Evolutionary conservation across 2,113 vertebrate genomes (phyloP).

Genomic region (Blennius ocellaris): DNA sequence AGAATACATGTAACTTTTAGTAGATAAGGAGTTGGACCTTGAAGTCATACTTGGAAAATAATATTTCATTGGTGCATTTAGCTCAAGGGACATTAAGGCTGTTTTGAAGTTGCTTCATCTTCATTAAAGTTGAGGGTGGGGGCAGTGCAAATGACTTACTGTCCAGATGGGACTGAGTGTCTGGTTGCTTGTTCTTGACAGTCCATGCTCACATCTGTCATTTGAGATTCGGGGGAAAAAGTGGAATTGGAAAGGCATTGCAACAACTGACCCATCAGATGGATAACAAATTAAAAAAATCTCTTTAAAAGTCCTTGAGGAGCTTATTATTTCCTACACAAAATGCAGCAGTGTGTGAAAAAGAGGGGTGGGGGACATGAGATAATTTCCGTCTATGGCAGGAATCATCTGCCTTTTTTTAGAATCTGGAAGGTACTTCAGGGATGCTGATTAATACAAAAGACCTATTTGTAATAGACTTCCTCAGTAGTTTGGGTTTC

Average conservation of each 20-base stretch:
- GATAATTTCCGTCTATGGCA: neutral
- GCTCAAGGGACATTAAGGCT: neutral
- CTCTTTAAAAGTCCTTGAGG: neutral
- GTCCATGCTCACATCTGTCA: too few relatives aligned
- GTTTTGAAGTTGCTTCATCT: neutral
- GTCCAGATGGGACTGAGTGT: too few relatives aligned
- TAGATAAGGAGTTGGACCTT: neutral
- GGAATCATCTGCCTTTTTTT: too few relatives aligned
- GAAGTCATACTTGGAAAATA: neutral
- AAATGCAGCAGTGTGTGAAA: neutral
- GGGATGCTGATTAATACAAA: too few relatives aligned
- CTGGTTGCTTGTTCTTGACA: too few relatives aligned
- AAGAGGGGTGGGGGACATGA: neutral
- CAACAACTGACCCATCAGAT: neutral
- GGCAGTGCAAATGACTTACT: neutral
- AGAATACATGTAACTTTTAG: neutral
- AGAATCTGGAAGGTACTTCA: too few relatives aligned
- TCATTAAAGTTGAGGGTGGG: neutral
- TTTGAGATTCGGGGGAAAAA: neutral
- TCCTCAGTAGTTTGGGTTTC: too few relatives aligned
- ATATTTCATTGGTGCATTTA: neutral
- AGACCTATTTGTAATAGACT: too few relatives aligned
- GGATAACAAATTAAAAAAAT: neutral
- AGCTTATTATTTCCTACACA: neutral
- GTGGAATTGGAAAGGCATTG: too few relatives aligned